phyloP scores from a whole-genome alignment of 1,140 invertebrate species.

The Ladona fulva region DNA sequence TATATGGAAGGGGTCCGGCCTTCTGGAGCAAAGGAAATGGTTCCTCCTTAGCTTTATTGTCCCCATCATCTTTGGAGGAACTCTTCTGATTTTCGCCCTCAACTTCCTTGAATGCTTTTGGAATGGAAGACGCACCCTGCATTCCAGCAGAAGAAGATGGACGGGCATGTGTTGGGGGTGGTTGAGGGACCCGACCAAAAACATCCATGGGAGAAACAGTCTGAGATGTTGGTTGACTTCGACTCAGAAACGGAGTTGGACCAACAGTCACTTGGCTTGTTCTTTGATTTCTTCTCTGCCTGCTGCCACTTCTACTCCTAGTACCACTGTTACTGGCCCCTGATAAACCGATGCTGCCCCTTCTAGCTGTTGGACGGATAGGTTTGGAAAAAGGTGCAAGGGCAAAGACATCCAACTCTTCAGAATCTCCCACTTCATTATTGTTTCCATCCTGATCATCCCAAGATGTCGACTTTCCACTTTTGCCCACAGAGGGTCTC shows the following conservation, averaged over 20 bases:
- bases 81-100: not conserved
- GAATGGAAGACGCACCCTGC: not conserved
- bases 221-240: slow-evolving; percentile 27
- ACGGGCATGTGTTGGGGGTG: not conserved
- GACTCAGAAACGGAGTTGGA: slow-evolving; percentile 20
- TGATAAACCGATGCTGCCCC: slow-evolving; percentile 12
- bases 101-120: not conserved
- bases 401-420: slow-evolving; percentile 55
- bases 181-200: not conserved
- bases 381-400: slow-evolving; percentile 59
- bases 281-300: slow-evolving; percentile 10
- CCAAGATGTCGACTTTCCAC: slow-evolving; percentile 11
- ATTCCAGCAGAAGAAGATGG: not conserved
- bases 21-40: not conserved
- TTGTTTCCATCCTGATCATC: slow-evolving; percentile 23
- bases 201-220: slow-evolving; percentile 27
- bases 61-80: not conserved
- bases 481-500: not conserved
- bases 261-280: slow-evolving; percentile 12
- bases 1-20: not conserved
- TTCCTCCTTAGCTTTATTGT: not conserved
- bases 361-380: slow-evolving; percentile 34
- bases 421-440: slow-evolving; percentile 20
- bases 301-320: not conserved
- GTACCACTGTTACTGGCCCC: not conserved